Conservation (phyloP, 2,797 vertebrate species). For the Hoplostethus atlanticus region DNA sequence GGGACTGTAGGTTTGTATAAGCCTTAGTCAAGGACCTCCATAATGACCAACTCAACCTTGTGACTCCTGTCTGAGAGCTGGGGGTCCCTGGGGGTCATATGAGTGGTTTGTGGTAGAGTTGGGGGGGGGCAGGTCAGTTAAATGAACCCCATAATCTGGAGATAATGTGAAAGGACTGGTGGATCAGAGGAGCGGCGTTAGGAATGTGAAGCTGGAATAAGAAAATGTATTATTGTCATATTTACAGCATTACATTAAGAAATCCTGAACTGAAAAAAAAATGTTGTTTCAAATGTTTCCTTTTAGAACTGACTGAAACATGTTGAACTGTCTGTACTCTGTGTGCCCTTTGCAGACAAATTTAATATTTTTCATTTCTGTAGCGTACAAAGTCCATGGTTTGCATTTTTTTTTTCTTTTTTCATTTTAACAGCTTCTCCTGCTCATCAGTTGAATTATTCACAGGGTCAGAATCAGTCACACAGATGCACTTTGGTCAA, state of each 20-base stretch:
- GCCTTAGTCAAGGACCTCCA: constrained; percentile 79
- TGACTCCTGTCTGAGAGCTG: constrained; percentile 79
- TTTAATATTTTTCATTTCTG: constrained; percentile 39
- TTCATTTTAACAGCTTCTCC: constrained; percentile 30
- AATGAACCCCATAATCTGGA: constrained; percentile 63
- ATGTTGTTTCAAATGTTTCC: too few species aligned
- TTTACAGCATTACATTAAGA: background rate
- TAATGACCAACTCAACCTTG: constrained; percentile 86
- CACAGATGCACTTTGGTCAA: constrained; percentile 63
- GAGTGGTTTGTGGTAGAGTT: constrained; percentile 33
- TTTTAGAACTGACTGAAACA: background rate
- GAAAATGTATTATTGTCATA: constrained; percentile 6
- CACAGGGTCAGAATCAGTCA: constrained; percentile 54
- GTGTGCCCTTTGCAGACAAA: constrained; percentile 4
- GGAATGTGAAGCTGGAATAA: background rate
- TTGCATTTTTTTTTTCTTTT: constrained; percentile 35
- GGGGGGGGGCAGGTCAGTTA: constrained; percentile 35
- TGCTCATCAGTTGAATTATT: constrained; percentile 71
- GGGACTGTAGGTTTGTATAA: constrained; percentile 70
- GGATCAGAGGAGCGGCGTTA: constrained; percentile 47
- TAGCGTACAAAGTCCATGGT: constrained; percentile 42
- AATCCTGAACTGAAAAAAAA: constrained; percentile 3
- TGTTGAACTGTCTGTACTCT: constrained; percentile 24
- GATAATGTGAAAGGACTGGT: constrained; percentile 56
- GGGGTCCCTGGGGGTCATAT: constrained; percentile 64